Conservation (phyloP, 1,140 invertebrate genomes). For the Trichonephila inaurata region DNA sequence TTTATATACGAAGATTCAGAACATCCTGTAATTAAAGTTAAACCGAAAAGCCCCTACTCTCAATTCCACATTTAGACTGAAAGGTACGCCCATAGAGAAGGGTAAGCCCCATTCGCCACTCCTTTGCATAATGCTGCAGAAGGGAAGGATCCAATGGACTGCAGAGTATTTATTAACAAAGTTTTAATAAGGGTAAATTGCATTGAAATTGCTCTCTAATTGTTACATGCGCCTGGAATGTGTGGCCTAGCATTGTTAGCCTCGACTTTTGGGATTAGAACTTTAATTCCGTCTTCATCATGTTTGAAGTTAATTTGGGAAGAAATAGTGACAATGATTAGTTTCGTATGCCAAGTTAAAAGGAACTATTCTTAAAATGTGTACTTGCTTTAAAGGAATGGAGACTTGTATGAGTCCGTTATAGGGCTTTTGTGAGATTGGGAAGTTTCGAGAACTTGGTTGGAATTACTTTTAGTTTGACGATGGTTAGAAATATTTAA, state of each 20-base stretch:
- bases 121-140: conserved; percentile 35
- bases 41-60: conserved; percentile 57
- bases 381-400: not conserved
- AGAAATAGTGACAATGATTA: conserved; percentile 28
- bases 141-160: not conserved
- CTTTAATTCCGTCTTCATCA: conserved; percentile 18
- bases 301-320: not conserved
- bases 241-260: conserved; percentile 27
- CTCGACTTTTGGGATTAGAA: conserved; percentile 16
- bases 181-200: conserved; percentile 64
- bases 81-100: conserved; percentile 45
- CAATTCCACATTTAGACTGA: conserved; percentile 25
- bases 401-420: not conserved
- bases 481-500: not conserved
- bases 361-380: not conserved
- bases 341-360: not conserved
- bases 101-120: conserved; percentile 23
- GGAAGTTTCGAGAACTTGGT: not conserved
- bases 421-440: not conserved
- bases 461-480: not conserved
- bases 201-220: conserved; percentile 44
- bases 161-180: conserved; percentile 65
- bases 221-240: conserved; percentile 41
- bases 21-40: conserved; percentile 69
- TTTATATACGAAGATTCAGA: conserved; percentile 8